Conservation (phyloP, 1,140 invertebrate genomes). For the Carposina sasakii region DNA sequence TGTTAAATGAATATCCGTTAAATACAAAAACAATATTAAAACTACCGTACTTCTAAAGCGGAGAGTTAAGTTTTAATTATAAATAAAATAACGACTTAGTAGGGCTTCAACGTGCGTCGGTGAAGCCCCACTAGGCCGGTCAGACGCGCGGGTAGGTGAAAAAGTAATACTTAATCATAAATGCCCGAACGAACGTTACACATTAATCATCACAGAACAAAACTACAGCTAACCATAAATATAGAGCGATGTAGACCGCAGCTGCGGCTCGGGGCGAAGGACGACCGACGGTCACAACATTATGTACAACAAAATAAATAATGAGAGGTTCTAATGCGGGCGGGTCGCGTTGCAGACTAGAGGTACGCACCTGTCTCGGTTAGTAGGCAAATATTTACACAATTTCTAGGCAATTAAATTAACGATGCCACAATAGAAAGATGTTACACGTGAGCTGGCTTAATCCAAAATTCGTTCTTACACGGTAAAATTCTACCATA, state of each 20-base stretch:
- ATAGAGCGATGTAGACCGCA: background rate
- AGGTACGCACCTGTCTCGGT: background rate
- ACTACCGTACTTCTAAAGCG: conserved; percentile 65
- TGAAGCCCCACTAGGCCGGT: too few relatives aligned
- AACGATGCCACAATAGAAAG: too few relatives aligned
- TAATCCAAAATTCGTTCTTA: too few relatives aligned
- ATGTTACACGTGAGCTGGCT: too few relatives aligned
- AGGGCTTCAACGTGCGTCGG: too few relatives aligned
- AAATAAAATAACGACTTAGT: too few relatives aligned
- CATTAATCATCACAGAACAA: conserved; percentile 63
- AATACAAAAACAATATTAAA: conserved; percentile 65
- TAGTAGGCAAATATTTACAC: too few relatives aligned
- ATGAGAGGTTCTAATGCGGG: background rate
- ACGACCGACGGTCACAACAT: background rate
- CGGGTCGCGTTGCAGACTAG: conserved; percentile 2
- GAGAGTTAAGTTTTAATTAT: conserved; percentile 56
- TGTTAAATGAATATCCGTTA: too few relatives aligned
- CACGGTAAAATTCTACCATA: too few relatives aligned
- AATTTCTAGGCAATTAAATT: too few relatives aligned
- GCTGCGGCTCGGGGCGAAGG: background rate
- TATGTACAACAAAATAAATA: conserved; percentile 16
- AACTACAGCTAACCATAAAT: conserved; percentile 49
- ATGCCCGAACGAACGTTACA: conserved; percentile 40
- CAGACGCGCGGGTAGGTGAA: too few relatives aligned
- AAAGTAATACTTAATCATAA: conserved; percentile 37